A percentile compares a stretch with the other conserved stretches of the same genome.
phyloP scores from a whole-genome alignment of 2,113 vertebrate species.

The rabbit (Oryctolagus cuniculus) region mOryCun1.1 NC_091434.1:37352501-37353000 shows the following conservation, averaged over 20 bases:
- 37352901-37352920: not conserved
- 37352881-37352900: not conserved
- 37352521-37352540: not conserved
- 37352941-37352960: not conserved
- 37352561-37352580: not conserved
- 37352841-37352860: not conserved
- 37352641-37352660: not conserved
- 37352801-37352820: not conserved
- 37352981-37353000: not conserved
- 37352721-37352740: not conserved
- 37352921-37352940: not conserved
- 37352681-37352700: not conserved
- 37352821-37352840: not conserved
- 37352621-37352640: not conserved
- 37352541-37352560: not conserved
- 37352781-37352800: not conserved
- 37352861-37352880: not conserved
- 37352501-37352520: not conserved
- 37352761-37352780: not conserved
- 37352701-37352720: not conserved
- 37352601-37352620: not conserved
- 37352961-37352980: not conserved
- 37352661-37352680: not conserved
- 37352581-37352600: constrained; percentile 21
- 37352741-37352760: not conserved